Percentiles rank a stretch among this genome's conserved stretches.
These are phyloP conservation scores for Scotopteryx bipunctaria DNA, from an alignment of 2,888 invertebrate species.

Conservation along the genomic window DNA sequence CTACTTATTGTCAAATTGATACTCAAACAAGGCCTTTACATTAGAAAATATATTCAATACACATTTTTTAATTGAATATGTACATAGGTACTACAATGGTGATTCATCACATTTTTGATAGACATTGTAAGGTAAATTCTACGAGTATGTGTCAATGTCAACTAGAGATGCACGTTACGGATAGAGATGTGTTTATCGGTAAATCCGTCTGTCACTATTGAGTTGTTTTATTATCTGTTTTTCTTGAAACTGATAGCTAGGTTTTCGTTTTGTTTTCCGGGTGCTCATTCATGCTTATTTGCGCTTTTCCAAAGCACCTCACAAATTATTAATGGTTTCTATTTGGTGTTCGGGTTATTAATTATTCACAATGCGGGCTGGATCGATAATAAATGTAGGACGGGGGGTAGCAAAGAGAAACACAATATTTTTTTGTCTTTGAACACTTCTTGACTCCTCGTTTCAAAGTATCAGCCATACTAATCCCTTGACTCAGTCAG, in stretches of 20 bases:
- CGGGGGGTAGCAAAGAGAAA: no score
- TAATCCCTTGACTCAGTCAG: no score
- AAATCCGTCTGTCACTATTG: background rate
- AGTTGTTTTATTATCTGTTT: background rate
- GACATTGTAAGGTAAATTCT: no score
- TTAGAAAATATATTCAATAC: no score
- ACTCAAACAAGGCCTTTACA: no score
- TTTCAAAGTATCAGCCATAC: no score
- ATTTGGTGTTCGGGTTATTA: background rate
- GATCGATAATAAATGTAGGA: background rate
- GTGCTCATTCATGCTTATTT: background rate
- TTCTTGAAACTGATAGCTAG: background rate
- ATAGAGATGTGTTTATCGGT: background rate
- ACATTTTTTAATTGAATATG: no score
- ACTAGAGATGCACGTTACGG: background rate
- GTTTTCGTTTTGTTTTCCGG: constrained; percentile 5
- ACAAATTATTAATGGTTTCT: background rate
- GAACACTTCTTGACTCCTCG: no score
- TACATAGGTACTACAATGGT: no score
- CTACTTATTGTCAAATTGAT: no score
- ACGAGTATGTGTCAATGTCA: no score
- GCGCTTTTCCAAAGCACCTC: background rate
- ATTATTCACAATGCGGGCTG: background rate
- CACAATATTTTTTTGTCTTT: background rate
- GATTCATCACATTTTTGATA: no score